Evolutionary conservation across 2,888 invertebrate genomes (phyloP), one percentile per base, ranked within the genome.

Genomic region (Fabriciana adippe): DNA sequence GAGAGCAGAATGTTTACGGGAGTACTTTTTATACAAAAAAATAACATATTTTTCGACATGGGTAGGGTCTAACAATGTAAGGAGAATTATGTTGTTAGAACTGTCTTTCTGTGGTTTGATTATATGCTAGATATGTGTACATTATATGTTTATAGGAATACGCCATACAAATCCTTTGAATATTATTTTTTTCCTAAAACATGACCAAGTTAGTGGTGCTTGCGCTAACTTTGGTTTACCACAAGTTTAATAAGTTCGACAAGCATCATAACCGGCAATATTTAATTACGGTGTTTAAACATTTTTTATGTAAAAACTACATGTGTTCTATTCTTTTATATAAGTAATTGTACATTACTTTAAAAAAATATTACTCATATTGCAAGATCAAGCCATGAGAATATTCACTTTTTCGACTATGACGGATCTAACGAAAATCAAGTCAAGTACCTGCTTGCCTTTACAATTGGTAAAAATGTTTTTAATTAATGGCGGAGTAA

Each of bases 401-500:
- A 6, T 35, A 6, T 13, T 41, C 16, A 47, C 35, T 65, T 55
- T 60, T 55, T 6, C n/a, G 26, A 18, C 55, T 11, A 31, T 35
- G 26, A 61, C 26, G 45, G 60, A 31, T 60, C 16, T 64, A 41
- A 60, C 51, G 15, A 57, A 64, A 35, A n/a, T 47, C 8, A 48
- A 48, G n/a, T 48, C 47, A 59, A 26, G 26, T n/a, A 47, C 47
- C 0, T 26, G 4, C 26, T 21, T 21, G 21, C 21, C 21, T 21
- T n/a, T 64, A 55, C 60, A 18, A 31, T 60, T 47, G 51, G 64
- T 35, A 63, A 53, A 67, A 71, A 73, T 73, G 76, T 76, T 76
- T 80, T 80, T 78, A 81, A 81, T 80, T 80, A 81, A 78, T 78
- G 21, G 57, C 54, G 11, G 26, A 66, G 55, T 60, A 45, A 60